A percentile compares a stretch with the other conserved stretches of the same genome.
Evolutionary conservation across 2,888 invertebrate genomes (phyloP).

Genomic region (Andrena camellia): DNA sequence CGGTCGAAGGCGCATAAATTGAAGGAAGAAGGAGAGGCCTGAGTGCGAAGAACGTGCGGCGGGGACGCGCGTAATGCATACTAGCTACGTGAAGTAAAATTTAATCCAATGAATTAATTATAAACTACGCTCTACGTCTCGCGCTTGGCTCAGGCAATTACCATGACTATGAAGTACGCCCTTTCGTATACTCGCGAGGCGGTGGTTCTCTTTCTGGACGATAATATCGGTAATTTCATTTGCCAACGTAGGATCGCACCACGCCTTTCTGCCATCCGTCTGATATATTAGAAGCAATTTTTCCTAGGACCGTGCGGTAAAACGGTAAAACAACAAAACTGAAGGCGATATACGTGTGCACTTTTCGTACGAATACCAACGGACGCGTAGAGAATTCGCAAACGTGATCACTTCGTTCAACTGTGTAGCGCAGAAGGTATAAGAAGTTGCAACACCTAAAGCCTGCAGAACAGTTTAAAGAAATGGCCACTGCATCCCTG

Average conservation of each 20-base stretch:
- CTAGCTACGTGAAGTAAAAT: constrained; percentile 76
- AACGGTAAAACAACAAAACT: no score
- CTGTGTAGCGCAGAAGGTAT: not conserved
- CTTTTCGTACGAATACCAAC: no score
- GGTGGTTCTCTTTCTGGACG: constrained; percentile 62
- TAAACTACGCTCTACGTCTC: constrained; percentile 76
- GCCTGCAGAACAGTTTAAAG: not conserved
- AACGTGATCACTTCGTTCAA: no score
- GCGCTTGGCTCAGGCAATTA: constrained; percentile 72
- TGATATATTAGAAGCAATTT: not conserved
- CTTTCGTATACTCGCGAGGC: constrained; percentile 55
- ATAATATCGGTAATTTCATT: constrained; percentile 77
- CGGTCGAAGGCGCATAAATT: constrained; percentile 7
- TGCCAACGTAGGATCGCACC: constrained; percentile 28
- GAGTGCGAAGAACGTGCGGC: not conserved
- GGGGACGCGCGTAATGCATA: constrained; percentile 72
- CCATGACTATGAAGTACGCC: constrained; percentile 77
- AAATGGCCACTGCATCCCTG: no score
- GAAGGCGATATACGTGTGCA: no score
- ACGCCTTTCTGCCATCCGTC: not conserved
- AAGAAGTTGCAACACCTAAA: not conserved
- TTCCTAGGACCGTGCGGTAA: not conserved
- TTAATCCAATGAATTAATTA: constrained; percentile 83
- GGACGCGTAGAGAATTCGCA: no score
- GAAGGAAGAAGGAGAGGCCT: not conserved